phyloP scores from a whole-genome alignment of 2,797 vertebrate genomes.

The Zalophus californianus region DNA sequence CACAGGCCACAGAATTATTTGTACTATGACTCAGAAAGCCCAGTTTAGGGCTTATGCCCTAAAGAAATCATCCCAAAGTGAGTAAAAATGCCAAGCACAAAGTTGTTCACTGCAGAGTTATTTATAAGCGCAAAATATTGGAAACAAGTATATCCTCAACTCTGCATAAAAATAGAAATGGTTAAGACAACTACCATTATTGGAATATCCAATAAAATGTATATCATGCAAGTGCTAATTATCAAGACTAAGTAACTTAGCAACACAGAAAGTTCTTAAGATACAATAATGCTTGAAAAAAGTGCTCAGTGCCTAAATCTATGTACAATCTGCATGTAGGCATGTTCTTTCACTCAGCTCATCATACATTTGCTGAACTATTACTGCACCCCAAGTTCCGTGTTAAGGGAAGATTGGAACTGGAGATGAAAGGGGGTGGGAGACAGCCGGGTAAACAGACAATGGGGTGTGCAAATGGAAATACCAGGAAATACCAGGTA shows the following conservation, averaged over 20 bases:
- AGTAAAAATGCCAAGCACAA: neutral
- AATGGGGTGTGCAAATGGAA: neutral
- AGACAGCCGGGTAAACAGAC: neutral
- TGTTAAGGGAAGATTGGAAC: neutral
- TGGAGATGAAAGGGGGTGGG: neutral
- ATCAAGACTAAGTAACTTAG: neutral
- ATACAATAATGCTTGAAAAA: neutral
- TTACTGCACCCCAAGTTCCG: neutral
- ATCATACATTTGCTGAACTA: neutral
- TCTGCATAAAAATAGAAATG: neutral
- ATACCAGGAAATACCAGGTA: neutral
- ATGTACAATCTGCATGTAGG: neutral
- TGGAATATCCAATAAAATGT: neutral
- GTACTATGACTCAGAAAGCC: neutral
- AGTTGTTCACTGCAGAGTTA: neutral
- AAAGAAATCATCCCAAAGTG: constrained; percentile 47
- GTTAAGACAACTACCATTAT: constrained; percentile 4
- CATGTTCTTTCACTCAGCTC: neutral
- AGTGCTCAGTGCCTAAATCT: neutral
- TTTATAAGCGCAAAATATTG: neutral
- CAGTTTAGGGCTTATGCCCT: neutral
- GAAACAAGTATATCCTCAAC: neutral
- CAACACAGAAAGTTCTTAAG: neutral
- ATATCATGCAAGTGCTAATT: neutral
- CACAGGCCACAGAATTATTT: neutral